Conservation (phyloP, 2,888 invertebrate genomes). For the Trachelus troglodyta region DNA sequence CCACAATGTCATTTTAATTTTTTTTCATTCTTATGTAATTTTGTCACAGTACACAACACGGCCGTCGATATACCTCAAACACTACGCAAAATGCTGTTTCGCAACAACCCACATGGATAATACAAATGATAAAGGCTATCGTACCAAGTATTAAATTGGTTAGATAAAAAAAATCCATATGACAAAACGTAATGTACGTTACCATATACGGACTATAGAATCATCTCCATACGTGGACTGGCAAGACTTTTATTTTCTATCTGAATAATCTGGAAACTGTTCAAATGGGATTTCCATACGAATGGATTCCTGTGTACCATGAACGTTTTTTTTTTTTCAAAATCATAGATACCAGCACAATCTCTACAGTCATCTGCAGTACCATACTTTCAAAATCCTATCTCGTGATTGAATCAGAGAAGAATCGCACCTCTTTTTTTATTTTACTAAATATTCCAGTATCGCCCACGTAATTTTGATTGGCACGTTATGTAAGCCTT, state of each 20-base stretch:
- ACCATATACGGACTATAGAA: neutral
- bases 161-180: neutral
- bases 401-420: neutral
- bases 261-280: too few relatives aligned
- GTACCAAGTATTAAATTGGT: neutral
- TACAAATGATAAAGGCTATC: neutral
- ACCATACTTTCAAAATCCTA: neutral
- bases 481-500: constrained; percentile 22
- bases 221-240: neutral
- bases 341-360: neutral
- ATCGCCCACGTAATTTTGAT: neutral
- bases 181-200: neutral
- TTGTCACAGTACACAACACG: neutral
- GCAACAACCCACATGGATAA: neutral
- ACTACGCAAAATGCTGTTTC: neutral
- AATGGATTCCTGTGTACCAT: too few relatives aligned
- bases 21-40: neutral
- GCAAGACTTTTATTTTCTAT: too few relatives aligned
- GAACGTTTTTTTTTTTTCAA: neutral
- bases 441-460: neutral
- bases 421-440: neutral
- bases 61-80: neutral
- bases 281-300: too few relatives aligned
- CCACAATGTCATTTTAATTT: neutral
- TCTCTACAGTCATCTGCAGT: neutral